Percentiles rank a stretch among this genome's conserved stretches.
Evolutionary conservation across 2,888 invertebrate species (phyloP).

Genomic region (Lasioglossum figueresi): DNA sequence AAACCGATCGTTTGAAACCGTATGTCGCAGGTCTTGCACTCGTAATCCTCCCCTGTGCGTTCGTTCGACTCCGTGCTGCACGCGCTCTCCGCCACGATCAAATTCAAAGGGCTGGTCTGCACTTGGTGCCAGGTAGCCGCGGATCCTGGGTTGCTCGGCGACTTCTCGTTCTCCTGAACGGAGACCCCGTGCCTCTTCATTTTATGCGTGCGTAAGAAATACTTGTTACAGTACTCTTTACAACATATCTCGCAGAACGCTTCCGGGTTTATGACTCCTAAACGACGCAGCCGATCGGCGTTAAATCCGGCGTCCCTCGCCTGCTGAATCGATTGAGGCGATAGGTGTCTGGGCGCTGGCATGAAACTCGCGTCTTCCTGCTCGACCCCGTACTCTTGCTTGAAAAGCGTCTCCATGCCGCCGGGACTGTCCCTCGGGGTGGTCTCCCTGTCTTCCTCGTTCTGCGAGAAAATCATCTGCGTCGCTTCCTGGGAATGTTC

Average conservation of each 20-base stretch:
- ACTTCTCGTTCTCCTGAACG: slow-evolving; percentile 86
- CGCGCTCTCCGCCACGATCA: slow-evolving; percentile 89
- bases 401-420: slow-evolving; percentile 79
- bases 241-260: slow-evolving; percentile 97
- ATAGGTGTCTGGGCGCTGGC: slow-evolving; percentile 74
- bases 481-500: slow-evolving; percentile 68
- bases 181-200: slow-evolving; percentile 96
- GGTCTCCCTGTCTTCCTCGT: slow-evolving; percentile 73
- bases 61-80: slow-evolving; percentile 84
- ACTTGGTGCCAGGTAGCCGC: slow-evolving; percentile 84
- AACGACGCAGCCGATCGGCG: slow-evolving; percentile 89
- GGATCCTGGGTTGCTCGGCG: slow-evolving; percentile 80
- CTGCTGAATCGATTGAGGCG: slow-evolving; percentile 85
- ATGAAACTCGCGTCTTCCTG: slow-evolving; percentile 79
- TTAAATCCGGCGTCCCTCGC: slow-evolving; percentile 90
- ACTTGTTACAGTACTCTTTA: slow-evolving; percentile 97
- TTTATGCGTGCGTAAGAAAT: slow-evolving; percentile 96
- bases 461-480: slow-evolving; percentile 45
- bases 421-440: slow-evolving; percentile 75
- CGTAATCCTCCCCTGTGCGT: slow-evolving; percentile 84
- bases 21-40: slow-evolving; percentile 85
- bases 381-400: slow-evolving; percentile 80
- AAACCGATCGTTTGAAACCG: slow-evolving; percentile 84
- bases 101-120: slow-evolving; percentile 91
- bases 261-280: slow-evolving; percentile 93